Evolutionary conservation across 2,113 vertebrate genomes (phyloP), one percentile per base, ranked within the genome.

Genomic region (Grammomys dolichurus): DNA sequence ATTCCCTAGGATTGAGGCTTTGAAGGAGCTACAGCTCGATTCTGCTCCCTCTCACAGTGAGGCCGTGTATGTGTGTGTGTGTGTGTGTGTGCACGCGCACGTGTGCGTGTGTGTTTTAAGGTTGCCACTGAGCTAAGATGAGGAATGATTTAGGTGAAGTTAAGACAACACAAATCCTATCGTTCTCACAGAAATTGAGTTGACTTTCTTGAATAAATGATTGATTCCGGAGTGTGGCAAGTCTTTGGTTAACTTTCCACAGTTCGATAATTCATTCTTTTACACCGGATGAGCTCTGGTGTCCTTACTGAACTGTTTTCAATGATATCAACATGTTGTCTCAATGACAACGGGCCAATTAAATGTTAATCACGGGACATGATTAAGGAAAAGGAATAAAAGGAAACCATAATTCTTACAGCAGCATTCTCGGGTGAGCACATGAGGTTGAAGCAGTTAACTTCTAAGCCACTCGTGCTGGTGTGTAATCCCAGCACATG

Each of bases 281-380:
- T 75, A 48, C 40, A 19, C 54, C 40, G 26, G n/a, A 40, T 77
- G 51, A 76, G 51, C 69, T 89, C 80, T 81, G 12, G n/a, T 78
- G 7, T 86, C 28, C 31, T 92, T 36, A 43, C 36, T 70, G 10
- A 16, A 33, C 26, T 16, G 2, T 81, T 95, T 87, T 77, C 40
- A 82, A 26, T 56, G 31, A 54, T 58, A 36, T 94, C 60, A 43
- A 69, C 19, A 6, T 56, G 67, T 70, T 69, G 19, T 56, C 81
- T 95, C 70, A 43, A 5, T 92, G 56, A 95, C 3, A 14, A 14
- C 51, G n/a, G 24, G 20, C 48, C 80, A 91, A 93, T 86, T 94
- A 84, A 90, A 51, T 65, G 90, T 88, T 91, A 54, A 80, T 85
- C 36, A 56, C 75, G n/a, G 48, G 56, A 48, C 20, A 69, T 51